Percentiles rank a stretch among this genome's conserved stretches.
phyloP scores from a whole-genome alignment of 2,797 vertebrate genomes.

The Mormyrus hasselquistii region DNA sequence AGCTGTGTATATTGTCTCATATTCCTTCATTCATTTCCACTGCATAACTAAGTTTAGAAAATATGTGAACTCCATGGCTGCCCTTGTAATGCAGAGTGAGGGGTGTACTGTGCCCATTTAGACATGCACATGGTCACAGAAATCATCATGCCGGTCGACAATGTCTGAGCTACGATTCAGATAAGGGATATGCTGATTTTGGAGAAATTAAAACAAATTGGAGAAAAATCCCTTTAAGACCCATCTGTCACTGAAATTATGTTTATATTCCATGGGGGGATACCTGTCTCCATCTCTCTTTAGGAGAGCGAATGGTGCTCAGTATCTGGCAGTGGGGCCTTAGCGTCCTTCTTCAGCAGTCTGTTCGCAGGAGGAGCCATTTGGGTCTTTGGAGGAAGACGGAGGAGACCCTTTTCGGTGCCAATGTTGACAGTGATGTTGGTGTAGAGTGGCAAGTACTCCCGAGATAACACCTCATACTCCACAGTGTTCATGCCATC shows the following conservation, averaged over 20 bases:
- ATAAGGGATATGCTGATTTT: background rate
- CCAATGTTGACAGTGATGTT: conserved; percentile 74
- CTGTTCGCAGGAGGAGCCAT: background rate
- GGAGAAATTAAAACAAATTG: background rate
- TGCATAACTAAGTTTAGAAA: background rate
- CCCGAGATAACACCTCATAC: conserved; percentile 60
- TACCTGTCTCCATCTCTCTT: background rate
- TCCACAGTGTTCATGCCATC: conserved; percentile 66
- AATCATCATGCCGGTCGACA: background rate
- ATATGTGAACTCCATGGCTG: background rate
- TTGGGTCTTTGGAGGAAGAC: conserved; percentile 24
- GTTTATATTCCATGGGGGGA: background rate
- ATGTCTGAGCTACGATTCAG: background rate
- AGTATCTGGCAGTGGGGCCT: background rate
- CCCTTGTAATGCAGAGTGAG: background rate
- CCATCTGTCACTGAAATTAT: background rate
- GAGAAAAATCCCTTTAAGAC: background rate
- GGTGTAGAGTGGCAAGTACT: conserved; percentile 65
- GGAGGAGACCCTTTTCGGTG: conserved; percentile 48
- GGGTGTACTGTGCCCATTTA: background rate
- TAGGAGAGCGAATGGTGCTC: conserved; percentile 14
- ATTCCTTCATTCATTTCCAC: background rate
- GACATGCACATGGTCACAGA: background rate
- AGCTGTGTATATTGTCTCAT: conserved; percentile 11
- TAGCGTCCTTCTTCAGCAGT: background rate